Conservation (phyloP, 2,113 vertebrate species). For the Malaclemys terrapin region DNA sequence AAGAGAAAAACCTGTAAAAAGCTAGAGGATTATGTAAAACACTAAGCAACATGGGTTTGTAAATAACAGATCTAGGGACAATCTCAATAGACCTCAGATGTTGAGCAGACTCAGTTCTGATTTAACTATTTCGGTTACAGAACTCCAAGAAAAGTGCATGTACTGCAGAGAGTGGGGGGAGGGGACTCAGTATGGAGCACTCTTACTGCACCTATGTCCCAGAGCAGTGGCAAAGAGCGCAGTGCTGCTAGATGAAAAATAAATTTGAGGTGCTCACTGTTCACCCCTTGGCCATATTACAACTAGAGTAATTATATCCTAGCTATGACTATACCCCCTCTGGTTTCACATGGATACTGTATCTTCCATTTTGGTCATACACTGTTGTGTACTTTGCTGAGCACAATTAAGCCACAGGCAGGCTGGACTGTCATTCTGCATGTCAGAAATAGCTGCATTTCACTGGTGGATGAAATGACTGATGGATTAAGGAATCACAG, state of each 20-base stretch:
- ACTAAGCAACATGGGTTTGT: not conserved
- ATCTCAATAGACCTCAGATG: not conserved
- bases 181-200: not conserved
- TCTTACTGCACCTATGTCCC: not conserved
- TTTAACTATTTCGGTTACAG: not conserved
- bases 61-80: not conserved
- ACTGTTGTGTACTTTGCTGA: too few species aligned
- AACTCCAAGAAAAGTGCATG: not conserved
- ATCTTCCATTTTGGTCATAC: accelerated
- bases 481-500: not conserved
- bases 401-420: accelerated
- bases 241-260: not conserved
- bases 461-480: not conserved
- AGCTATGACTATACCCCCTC: accelerated
- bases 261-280: not conserved
- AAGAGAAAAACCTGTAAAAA: not conserved
- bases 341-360: not conserved
- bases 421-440: too few species aligned
- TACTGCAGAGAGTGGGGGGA: not conserved
- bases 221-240: not conserved
- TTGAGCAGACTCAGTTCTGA: not conserved
- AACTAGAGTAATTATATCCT: not conserved
- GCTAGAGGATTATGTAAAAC: not conserved
- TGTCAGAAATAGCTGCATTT: not conserved
- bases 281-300: not conserved